Percentiles rank a stretch among this genome's conserved stretches.
phyloP scores from a whole-genome alignment of 1,140 invertebrate genomes.

The Calephelis nemesis region DNA sequence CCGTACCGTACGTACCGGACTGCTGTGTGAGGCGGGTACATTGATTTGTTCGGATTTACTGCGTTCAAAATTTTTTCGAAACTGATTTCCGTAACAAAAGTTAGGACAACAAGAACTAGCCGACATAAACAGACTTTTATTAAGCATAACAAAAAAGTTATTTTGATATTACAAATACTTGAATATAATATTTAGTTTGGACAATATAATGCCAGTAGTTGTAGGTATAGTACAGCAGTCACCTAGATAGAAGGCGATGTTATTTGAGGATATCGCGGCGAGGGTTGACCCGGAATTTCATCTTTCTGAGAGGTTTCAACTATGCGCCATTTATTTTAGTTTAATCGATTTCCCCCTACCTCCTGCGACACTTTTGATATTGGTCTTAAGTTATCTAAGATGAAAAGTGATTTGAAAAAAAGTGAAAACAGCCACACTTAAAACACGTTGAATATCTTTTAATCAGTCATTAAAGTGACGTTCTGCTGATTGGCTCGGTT shows the following conservation, averaged over 20 bases:
- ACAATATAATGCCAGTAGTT: conserved; percentile 1
- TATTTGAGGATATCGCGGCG: conserved; percentile 52
- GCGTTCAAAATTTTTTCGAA: too few species aligned
- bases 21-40: too few species aligned
- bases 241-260: conserved; percentile 33
- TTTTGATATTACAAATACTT: too few species aligned
- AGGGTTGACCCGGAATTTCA: conserved; percentile 57
- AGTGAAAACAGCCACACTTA: too few species aligned
- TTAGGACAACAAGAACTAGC: too few species aligned
- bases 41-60: too few species aligned
- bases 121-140: too few species aligned
- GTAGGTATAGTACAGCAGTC: conserved; percentile 33
- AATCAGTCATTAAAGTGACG: too few species aligned
- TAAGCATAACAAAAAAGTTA: too few species aligned
- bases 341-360: conserved; percentile 54
- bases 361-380: conserved; percentile 45
- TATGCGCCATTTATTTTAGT: conserved; percentile 65
- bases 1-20: too few species aligned
- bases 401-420: neutral
- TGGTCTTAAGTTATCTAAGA: conserved; percentile 33
- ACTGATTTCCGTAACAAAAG: too few species aligned
- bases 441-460: neutral
- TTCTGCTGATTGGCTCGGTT: neutral
- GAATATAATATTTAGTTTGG: too few species aligned
- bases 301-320: conserved; percentile 58